Evolutionary conservation across 1,140 invertebrate species (phyloP), one percentile per base, ranked within the genome.

Genomic region (Pteromalus puparum): DNA sequence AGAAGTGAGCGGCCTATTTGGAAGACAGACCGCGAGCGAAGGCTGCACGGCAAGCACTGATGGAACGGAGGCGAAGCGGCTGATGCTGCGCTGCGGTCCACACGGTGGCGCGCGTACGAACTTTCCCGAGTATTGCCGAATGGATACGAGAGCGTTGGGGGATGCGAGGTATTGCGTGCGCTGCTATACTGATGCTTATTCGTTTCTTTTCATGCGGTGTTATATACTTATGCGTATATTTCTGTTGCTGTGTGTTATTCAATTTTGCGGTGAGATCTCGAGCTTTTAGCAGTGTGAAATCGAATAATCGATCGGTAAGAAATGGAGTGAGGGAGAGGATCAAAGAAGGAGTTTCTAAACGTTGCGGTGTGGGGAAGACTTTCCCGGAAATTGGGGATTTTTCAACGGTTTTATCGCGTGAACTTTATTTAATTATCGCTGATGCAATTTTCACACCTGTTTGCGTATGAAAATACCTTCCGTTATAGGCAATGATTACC

Each of bases 1-100:
- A 38, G 30, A n/a, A n/a, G 3, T 30, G 46, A 65, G 76, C 24
- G 18, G 53, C 24, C 46, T 24, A 42, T 42, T 38, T 2, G 24
- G 24, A 48, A 26, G 42, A 34, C 42, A 67, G 67, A 79, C 76
- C 83, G 76, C 70, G 83, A 79, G 68, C 76, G 28, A 28, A 72
- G 77, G 72, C 83, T 83, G 82, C 83, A 21, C 82, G 65, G 75
- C 46, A n/a, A 79, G 61, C 82, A 83, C 82, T 78, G 82, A 61
- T 5, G 2, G 30, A n/a, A n/a, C 30, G 30, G 30, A 30, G 30
- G 30, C 26, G 82, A n/a, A n/a, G 6, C 12, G n/a, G 38, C n/a
- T 28, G 68, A 70, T 2, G 15, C 18, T 18, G 48, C 53, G 72
- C 30, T 12, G 48, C 81, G 26, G 24, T n/a, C n/a, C 76, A 28